These are phyloP conservation scores for Eleutherodactylus coqui DNA, from an alignment of 2,797 vertebrate genomes.

Conservation along the genomic window DNA sequence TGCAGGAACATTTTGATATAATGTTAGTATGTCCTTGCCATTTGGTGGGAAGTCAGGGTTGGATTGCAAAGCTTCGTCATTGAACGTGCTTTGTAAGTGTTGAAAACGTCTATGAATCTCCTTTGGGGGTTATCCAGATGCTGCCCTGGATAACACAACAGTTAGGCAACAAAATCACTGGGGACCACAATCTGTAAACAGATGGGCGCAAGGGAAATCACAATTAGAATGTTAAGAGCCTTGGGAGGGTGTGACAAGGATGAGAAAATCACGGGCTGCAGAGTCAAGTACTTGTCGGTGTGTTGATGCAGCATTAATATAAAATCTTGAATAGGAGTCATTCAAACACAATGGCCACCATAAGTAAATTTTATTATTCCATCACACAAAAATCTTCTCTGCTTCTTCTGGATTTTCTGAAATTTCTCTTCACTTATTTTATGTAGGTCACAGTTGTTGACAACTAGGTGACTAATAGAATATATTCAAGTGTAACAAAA, in stretches of 20 bases:
- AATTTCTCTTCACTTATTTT: background rate
- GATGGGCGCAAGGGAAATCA: constrained; percentile 65
- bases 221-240: constrained; percentile 45
- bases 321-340: background rate
- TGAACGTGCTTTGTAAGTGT: constrained; percentile 16
- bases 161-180: constrained; percentile 51
- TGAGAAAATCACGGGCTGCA: constrained; percentile 38
- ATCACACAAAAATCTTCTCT: background rate
- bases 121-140: constrained; percentile 55
- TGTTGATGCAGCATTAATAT: background rate
- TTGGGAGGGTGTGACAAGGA: constrained; percentile 4
- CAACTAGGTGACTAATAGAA: background rate
- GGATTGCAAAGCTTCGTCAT: background rate
- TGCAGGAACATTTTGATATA: background rate
- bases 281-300: background rate
- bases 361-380: background rate
- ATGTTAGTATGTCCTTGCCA: background rate
- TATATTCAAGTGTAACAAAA: background rate
- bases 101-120: constrained; percentile 20
- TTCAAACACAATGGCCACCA: background rate
- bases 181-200: constrained; percentile 70
- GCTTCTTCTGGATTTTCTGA: background rate
- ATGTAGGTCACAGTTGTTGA: background rate
- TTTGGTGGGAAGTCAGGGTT: background rate
- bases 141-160: constrained; percentile 56